Percentiles rank a stretch among this genome's conserved stretches.
These are phyloP conservation scores for Turritopsis dohrnii DNA, from an alignment of 30 jellyfish, hydroid and myxozoan genomes.

Conservation along the genomic window DNA sequence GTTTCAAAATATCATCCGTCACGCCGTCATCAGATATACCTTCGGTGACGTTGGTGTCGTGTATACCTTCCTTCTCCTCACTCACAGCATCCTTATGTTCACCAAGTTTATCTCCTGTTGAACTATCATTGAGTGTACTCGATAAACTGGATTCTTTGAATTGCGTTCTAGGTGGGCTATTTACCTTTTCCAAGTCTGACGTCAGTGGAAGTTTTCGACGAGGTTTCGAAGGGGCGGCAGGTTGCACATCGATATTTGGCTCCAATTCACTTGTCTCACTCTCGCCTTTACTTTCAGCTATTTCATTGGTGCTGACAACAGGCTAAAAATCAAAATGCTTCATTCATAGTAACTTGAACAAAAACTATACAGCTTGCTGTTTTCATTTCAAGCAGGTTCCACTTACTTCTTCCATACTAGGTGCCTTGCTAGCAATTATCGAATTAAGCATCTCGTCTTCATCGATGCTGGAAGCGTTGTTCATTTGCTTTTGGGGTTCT, in stretches of 20 bases:
- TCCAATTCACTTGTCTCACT: not conserved
- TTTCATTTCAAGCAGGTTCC: no score
- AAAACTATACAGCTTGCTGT: no score
- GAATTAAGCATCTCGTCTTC: slow-evolving; percentile 85
- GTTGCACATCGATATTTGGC: not conserved
- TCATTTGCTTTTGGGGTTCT: not conserved
- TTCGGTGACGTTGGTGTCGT: no score
- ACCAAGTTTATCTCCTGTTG: not conserved
- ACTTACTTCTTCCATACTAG: not conserved
- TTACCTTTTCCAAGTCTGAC: not conserved
- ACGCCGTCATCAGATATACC: no score
- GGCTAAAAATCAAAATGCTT: not conserved
- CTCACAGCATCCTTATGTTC: not conserved
- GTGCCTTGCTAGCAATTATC: slow-evolving; percentile 46
- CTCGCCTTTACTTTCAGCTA: not conserved
- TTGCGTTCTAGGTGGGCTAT: not conserved
- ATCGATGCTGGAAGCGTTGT: slow-evolving; percentile 47
- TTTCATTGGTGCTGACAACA: not conserved
- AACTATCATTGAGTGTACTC: not conserved
- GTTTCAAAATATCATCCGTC: not conserved
- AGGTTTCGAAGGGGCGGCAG: not conserved
- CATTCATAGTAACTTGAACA: not conserved
- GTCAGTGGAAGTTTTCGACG: slow-evolving; percentile 31
- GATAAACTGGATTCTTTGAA: not conserved
- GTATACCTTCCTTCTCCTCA: not conserved